These are phyloP conservation scores for Gymnocheta viridis DNA, from an alignment of 2,888 invertebrate species.

Conservation along the genomic window DNA sequence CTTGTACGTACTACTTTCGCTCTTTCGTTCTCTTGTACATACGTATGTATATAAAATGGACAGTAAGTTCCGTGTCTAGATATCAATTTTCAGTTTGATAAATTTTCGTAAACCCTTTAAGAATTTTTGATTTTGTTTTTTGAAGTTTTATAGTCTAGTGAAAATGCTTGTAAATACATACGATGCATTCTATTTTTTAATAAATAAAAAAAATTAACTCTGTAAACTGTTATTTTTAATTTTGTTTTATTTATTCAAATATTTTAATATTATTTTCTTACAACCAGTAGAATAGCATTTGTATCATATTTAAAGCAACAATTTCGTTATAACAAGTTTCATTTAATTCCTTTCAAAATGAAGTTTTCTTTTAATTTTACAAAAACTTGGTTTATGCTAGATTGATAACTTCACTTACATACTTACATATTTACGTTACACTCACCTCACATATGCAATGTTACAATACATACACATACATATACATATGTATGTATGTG, in stretches of 20 bases:
- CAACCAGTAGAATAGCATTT: conserved; percentile 28
- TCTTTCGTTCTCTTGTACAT: conserved; percentile 30
- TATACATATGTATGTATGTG: background rate
- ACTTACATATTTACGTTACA: background rate
- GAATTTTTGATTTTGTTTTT: background rate
- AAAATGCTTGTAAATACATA: conserved; percentile 80
- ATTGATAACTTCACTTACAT: conserved; percentile 4
- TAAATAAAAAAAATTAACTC: conserved; percentile 11
- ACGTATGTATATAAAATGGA: conserved; percentile 49
- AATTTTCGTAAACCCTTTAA: background rate
- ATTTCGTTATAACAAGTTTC: background rate
- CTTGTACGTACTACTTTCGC: conserved; percentile 11
- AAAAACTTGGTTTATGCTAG: background rate
- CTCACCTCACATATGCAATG: background rate
- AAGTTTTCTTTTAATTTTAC: background rate
- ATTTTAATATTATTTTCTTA: background rate
- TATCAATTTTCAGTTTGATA: conserved; percentile 56
- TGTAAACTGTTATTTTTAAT: background rate
- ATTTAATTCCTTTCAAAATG: background rate
- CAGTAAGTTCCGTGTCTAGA: conserved; percentile 72
- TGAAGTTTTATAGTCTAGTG: conserved; percentile 78
- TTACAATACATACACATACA: background rate
- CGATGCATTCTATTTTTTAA: conserved; percentile 68
- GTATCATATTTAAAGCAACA: background rate
- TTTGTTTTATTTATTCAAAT: background rate